Evolutionary conservation across 2,797 vertebrate species (phyloP).

Genomic region (Ceryle rudis): DNA sequence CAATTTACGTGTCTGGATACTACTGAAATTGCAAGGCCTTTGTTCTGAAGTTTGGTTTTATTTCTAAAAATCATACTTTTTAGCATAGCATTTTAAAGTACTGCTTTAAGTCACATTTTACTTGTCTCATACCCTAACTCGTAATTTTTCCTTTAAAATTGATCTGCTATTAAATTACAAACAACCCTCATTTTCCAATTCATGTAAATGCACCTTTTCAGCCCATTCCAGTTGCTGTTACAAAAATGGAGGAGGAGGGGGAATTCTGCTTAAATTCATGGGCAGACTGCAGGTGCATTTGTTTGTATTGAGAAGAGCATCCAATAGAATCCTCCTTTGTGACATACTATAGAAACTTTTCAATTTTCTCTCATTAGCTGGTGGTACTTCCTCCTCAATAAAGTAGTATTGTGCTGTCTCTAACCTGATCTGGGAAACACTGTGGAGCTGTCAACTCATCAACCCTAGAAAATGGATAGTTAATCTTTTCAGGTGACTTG

Average conservation of each 20-base stretch:
- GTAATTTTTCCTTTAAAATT: background rate
- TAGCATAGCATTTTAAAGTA: background rate
- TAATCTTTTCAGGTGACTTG: conserved; percentile 72
- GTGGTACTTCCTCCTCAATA: conserved; percentile 63
- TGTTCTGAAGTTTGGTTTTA: background rate
- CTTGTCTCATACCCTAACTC: background rate
- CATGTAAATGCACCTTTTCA: background rate
- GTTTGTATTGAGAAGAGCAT: conserved; percentile 53
- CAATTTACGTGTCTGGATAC: background rate
- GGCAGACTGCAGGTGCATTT: conserved; percentile 66
- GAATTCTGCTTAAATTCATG: background rate
- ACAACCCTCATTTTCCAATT: background rate
- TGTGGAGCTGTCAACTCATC: conserved; percentile 69
- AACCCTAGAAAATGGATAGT: conserved; percentile 53
- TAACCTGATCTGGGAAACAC: conserved; percentile 63
- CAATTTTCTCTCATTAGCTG: conserved; percentile 65
- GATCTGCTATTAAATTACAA: background rate
- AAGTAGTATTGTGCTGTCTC: conserved; percentile 59
- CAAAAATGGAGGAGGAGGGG: background rate
- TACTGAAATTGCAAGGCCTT: background rate
- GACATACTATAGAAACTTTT: conserved; percentile 61
- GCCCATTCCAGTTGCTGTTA: background rate
- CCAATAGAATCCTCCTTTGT: conserved; percentile 69
- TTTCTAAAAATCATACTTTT: background rate
- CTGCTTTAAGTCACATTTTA: background rate